These are phyloP conservation scores for Pemphigus obesinymphae DNA, from an alignment of 1,140 invertebrate species.

Conservation along the genomic window DNA sequence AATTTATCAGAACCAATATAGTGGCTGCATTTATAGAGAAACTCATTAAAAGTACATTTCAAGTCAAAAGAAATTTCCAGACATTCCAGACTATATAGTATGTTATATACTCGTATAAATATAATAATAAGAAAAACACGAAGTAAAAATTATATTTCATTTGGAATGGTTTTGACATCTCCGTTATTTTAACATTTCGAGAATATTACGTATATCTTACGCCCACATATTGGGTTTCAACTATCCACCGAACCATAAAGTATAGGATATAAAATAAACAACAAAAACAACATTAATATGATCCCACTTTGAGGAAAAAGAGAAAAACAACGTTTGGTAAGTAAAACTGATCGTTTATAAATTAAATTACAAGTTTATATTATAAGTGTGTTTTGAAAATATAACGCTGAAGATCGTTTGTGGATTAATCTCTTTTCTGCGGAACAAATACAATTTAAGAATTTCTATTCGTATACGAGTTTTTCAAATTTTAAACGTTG, in stretches of 20 bases:
- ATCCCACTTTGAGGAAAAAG: too few relatives aligned
- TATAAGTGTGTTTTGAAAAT: neutral
- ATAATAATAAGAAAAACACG: neutral
- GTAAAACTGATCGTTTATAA: too few relatives aligned
- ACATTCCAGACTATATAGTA: neutral
- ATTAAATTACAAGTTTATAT: too few relatives aligned
- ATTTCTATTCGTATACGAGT: neutral
- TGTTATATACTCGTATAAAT: neutral
- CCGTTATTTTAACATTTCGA: neutral
- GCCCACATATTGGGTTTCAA: neutral
- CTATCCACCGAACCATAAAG: neutral
- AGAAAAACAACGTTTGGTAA: too few relatives aligned
- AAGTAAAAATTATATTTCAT: neutral
- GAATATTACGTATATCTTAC: neutral
- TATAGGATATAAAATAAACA: neutral
- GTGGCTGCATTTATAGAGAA: neutral
- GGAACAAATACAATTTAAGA: neutral
- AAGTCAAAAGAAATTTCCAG: neutral
- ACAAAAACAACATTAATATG: neutral
- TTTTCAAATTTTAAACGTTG: too few relatives aligned
- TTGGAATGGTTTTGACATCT: neutral
- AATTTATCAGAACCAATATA: neutral
- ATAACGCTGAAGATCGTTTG: neutral
- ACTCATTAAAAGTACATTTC: neutral
- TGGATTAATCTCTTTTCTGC: neutral